Percentiles rank a stretch among this genome's conserved stretches.
Evolutionary conservation across 1,140 invertebrate species (phyloP).

Genomic region (Theocolax elegans): DNA sequence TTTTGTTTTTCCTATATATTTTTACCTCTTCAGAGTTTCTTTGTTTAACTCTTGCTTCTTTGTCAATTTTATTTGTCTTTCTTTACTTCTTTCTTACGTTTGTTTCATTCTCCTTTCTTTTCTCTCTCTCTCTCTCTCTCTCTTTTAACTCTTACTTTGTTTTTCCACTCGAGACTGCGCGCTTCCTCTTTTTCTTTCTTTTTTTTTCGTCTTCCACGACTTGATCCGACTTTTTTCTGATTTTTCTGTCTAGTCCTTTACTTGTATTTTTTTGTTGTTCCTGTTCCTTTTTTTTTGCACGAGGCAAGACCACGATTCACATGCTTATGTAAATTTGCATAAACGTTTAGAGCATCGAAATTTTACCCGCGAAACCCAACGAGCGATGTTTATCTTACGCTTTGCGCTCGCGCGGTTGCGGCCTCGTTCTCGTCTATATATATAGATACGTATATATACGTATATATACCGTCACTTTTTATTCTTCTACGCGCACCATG

Average conservation of each 20-base stretch:
- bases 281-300: not conserved
- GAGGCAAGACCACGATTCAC: not conserved
- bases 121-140: constrained; percentile 11
- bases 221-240: not conserved
- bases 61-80: not conserved
- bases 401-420: not conserved
- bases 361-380: not conserved
- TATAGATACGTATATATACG: no score
- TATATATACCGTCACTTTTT: no score
- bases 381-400: constrained; percentile 24
- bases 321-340: constrained; percentile 10
- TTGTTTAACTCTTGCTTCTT: no score
- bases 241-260: constrained; percentile 9
- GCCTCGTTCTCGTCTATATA: no score
- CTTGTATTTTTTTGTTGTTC: constrained; percentile 39
- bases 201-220: not conserved
- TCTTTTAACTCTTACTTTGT: no score
- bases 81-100: not conserved
- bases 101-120: constrained; percentile 39
- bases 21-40: not conserved
- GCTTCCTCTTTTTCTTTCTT: constrained; percentile 27
- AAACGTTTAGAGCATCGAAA: constrained; percentile 23
- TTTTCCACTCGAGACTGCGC: no score
- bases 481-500: no score
- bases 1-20: constrained; percentile 28